Base-by-base conservation (phyloP, 2,113 vertebrate genomes). In the Zapus hudsonius region DNA sequence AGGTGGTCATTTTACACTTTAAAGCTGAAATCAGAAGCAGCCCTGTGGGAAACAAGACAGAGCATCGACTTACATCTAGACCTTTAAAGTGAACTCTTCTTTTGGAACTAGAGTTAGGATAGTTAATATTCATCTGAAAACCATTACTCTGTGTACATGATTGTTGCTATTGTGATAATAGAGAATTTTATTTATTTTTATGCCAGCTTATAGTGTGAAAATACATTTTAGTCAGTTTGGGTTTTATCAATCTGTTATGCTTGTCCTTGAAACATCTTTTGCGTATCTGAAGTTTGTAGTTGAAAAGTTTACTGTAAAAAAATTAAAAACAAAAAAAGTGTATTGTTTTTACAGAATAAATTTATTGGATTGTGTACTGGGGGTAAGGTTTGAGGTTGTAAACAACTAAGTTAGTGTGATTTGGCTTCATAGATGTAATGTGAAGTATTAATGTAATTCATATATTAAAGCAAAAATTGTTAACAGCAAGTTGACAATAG, bases 321-420 rank as follows among this genome's bases (percentile, higher is more conserved):
- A 96, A 91, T 91, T 52, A 97, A 98, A 98, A 97, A 97, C 96
- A 97, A 97, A 98, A 99, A 99, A 98, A 98, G 97, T 98, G 99
- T 99, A 98, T 99, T 99, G 99, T 99, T 99, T 99, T 99, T 99
- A 99, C 99, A 98, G 98, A 99, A 99, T 99, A 99, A 99, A 99
- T 98, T 98, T 97, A 99, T 99, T 98, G 98, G 99, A 99, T 99
- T 99, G 98, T 99, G 98, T 98, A 97, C 97, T 96, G 97, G 98
- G 98, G 98, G 97, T 98, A 98, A 98, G 98, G 96, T 97, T 98
- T 97, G 97, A 98, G 98, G 97, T 98, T 98, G 97, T 98, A 97
- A 98, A 97, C 97, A 97, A 97, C 96, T 96, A 97, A 97, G 98
- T 97, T 97, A 98, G 98, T 97, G 97, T 98, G 97, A 98, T 96